These are phyloP conservation scores for Griposia aprilina DNA, from an alignment of 2,888 invertebrate species.

Conservation along the genomic window DNA sequence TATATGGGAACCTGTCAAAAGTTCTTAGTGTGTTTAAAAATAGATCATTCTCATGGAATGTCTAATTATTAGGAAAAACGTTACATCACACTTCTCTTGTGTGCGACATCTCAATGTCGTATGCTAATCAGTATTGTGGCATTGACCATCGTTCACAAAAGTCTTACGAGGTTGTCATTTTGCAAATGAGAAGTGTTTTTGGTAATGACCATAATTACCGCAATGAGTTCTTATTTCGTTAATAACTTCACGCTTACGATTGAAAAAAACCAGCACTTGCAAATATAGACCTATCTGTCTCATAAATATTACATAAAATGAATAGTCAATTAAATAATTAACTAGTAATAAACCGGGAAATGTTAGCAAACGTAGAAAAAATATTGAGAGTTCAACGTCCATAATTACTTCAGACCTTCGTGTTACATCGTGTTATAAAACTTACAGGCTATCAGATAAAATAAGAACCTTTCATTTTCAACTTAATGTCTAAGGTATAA, in stretches of 20 bases:
- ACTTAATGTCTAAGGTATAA: slow-evolving; percentile 27
- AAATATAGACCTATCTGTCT: slow-evolving; percentile 10
- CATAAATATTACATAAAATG: slow-evolving; percentile 25
- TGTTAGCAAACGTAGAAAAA: slow-evolving; percentile 43
- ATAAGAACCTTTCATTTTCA: slow-evolving; percentile 9
- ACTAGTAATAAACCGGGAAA: slow-evolving; percentile 29
- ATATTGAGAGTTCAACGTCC: slow-evolving; percentile 55
- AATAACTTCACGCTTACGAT: neutral
- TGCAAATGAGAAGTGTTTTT: slow-evolving; percentile 30
- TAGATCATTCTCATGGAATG: neutral
- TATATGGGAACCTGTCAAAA: neutral
- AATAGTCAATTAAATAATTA: slow-evolving; percentile 23
- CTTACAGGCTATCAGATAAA: slow-evolving; percentile 21
- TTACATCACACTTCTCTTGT: slow-evolving; percentile 52
- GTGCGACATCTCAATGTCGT: slow-evolving; percentile 42
- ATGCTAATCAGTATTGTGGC: slow-evolving; percentile 52
- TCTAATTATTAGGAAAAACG: slow-evolving; percentile 37
- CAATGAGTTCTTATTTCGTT: neutral
- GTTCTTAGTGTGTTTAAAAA: neutral
- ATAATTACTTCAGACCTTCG: slow-evolving; percentile 58
- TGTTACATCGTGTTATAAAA: slow-evolving; percentile 54
- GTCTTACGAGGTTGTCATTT: slow-evolving; percentile 9
- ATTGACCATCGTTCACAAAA: slow-evolving; percentile 6
- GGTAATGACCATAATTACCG: neutral
- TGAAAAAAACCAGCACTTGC: neutral